These are phyloP conservation scores for Urocynchramus pylzowi DNA, from an alignment of 2,113 vertebrate species.

Conservation along the genomic window DNA sequence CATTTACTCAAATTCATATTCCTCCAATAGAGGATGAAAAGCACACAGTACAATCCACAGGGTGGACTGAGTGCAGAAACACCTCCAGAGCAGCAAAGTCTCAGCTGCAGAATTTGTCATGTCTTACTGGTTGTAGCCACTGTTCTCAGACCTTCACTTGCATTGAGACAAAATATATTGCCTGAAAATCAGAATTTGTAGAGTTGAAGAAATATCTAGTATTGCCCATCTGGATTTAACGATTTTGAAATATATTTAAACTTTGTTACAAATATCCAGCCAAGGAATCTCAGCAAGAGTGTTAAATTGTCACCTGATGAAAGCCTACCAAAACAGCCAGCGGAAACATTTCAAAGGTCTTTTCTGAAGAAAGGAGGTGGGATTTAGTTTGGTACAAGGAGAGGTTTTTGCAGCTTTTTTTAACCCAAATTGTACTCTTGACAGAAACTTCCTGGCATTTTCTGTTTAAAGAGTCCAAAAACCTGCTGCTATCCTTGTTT, in stretches of 20 bases:
- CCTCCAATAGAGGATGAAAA: slow-evolving; percentile 1
- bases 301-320: not conserved
- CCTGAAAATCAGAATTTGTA: not conserved
- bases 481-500: not conserved
- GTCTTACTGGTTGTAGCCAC: not conserved
- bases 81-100: not conserved
- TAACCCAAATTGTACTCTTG: not conserved
- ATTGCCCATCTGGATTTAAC: not conserved
- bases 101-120: not conserved
- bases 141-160: not conserved
- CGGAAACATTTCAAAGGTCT: not conserved
- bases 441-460: not conserved
- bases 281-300: not conserved
- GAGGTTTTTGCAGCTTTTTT: not conserved
- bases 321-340: not conserved
- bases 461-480: not conserved
- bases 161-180: not conserved
- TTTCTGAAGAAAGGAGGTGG: not conserved
- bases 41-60: not conserved
- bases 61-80: not conserved
- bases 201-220: not conserved
- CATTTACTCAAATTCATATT: slow-evolving; percentile 51
- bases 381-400: not conserved
- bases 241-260: not conserved
- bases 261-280: not conserved